Conservation (phyloP, 2,888 invertebrate genomes). For the Trissolcus japonicus region DNA sequence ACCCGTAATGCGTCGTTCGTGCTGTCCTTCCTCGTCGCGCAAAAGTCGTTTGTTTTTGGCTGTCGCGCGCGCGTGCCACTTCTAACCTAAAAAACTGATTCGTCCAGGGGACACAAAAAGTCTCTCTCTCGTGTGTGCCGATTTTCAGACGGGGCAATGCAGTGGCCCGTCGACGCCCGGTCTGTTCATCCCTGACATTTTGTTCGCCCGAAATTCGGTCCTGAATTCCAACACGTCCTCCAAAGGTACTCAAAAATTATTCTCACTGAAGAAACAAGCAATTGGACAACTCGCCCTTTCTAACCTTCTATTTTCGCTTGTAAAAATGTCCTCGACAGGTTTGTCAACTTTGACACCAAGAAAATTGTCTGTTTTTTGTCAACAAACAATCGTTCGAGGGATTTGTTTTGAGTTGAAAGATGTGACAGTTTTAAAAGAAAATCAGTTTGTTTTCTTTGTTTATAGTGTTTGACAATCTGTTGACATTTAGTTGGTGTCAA, state of each 20-base stretch:
- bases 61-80: constrained; percentile 62
- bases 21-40: constrained; percentile 31
- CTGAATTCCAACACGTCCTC: background rate
- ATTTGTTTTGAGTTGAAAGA: too few relatives aligned
- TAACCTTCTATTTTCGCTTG: too few relatives aligned
- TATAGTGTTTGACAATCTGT: too few relatives aligned
- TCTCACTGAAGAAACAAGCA: background rate
- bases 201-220: background rate
- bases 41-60: constrained; percentile 46
- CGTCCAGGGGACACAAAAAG: background rate
- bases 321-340: too few relatives aligned
- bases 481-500: too few relatives aligned
- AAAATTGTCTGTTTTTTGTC: too few relatives aligned
- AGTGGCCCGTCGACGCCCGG: constrained; percentile 18
- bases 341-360: too few relatives aligned
- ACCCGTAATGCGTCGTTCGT: constrained; percentile 41
- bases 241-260: constrained; percentile 5
- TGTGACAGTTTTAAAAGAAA: too few relatives aligned
- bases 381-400: too few relatives aligned
- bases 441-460: too few relatives aligned
- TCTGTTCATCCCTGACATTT: constrained; percentile 9
- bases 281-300: too few relatives aligned
- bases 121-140: constrained; percentile 1
- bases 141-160: constrained; percentile 26
- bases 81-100: constrained; percentile 62